These are phyloP conservation scores for Eulemur mongoz DNA, from an alignment of 2,797 vertebrate genomes.

Conservation along the genomic window DNA sequence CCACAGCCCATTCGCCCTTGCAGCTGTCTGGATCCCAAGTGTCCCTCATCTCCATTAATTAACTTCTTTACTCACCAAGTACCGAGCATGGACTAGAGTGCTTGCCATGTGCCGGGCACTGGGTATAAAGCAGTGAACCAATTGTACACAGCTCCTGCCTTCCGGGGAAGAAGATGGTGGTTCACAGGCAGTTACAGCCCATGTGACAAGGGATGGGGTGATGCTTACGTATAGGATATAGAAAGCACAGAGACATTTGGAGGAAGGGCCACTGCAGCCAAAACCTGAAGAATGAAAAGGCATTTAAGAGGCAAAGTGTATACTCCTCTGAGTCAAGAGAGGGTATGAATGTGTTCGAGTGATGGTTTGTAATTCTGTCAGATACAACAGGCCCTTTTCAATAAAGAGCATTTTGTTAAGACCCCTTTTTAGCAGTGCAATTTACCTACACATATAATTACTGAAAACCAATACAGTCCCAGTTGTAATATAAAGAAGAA, in stretches of 20 bases:
- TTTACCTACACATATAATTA: background rate
- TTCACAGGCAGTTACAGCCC: background rate
- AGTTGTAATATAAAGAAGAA: background rate
- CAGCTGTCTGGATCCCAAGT: background rate
- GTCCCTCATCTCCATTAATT: background rate
- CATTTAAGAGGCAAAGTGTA: background rate
- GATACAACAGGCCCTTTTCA: background rate
- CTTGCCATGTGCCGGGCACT: background rate
- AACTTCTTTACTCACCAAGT: background rate
- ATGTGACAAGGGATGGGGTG: accelerated
- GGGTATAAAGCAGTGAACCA: background rate
- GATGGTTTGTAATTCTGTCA: background rate
- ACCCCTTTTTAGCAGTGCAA: background rate
- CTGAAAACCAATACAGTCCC: background rate
- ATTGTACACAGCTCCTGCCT: background rate
- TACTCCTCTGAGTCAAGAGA: background rate
- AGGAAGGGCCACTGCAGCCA: background rate
- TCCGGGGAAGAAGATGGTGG: background rate
- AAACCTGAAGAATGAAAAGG: background rate
- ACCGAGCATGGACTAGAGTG: background rate
- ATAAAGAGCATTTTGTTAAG: background rate
- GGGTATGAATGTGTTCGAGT: background rate
- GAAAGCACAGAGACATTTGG: background rate
- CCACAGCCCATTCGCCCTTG: background rate
- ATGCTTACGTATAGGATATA: accelerated